Conservation (phyloP, 2,797 vertebrate species). For the Mus minutoides region DNA sequence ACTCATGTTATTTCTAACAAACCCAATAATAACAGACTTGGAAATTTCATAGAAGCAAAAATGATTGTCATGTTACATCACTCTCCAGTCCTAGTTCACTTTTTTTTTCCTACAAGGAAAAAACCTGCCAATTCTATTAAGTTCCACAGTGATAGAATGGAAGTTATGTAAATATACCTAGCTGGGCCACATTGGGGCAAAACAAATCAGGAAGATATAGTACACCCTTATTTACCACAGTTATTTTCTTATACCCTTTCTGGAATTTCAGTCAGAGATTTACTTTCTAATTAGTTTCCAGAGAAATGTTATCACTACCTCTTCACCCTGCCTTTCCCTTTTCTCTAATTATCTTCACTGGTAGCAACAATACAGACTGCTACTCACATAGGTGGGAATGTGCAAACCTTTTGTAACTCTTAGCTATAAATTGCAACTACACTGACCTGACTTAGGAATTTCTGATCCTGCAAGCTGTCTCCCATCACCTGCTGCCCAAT, state of each 20-base stretch:
- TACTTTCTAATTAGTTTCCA: constrained; percentile 4
- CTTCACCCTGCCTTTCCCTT: background rate
- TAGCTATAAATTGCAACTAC: constrained; percentile 45
- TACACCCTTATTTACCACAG: background rate
- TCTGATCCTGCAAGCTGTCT: constrained; percentile 28
- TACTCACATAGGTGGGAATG: background rate
- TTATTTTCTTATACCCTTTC: background rate
- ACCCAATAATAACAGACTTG: background rate
- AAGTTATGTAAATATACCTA: background rate
- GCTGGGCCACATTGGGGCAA: background rate
- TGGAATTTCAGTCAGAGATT: constrained; percentile 8
- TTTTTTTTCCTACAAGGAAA: background rate
- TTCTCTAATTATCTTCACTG: constrained; percentile 64
- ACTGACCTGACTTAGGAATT: constrained; percentile 41
- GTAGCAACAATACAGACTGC: constrained; percentile 11
- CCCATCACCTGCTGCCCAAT: constrained; percentile 57
- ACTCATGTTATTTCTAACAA: constrained; percentile 7
- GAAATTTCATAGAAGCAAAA: background rate
- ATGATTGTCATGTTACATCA: background rate
- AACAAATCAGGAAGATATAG: background rate
- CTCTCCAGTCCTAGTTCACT: background rate
- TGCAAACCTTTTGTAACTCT: constrained; percentile 43
- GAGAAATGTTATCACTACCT: background rate
- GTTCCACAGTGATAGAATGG: background rate
- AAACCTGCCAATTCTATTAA: background rate